Evolutionary conservation across 2,888 invertebrate genomes (phyloP).

Genomic region (Pseudoips prasinana): DNA sequence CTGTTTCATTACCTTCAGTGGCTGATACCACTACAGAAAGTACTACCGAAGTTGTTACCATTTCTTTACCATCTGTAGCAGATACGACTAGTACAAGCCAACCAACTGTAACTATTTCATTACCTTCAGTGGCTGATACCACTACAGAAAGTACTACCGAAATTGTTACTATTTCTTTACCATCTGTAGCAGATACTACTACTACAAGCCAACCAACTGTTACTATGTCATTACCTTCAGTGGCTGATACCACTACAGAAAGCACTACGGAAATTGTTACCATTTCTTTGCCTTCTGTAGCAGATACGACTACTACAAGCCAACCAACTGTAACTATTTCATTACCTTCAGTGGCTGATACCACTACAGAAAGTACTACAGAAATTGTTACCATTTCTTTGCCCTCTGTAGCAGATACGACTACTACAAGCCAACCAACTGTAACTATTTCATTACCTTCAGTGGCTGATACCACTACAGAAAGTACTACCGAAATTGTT

Average conservation of each 20-base stretch:
- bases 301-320: neutral
- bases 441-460: slow-evolving; percentile 8
- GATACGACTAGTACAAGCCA: neutral
- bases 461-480: slow-evolving; percentile 1
- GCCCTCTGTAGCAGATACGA: neutral
- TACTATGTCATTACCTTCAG: neutral
- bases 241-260: neutral
- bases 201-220: neutral
- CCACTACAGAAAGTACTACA: slow-evolving; percentile 1
- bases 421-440: slow-evolving; percentile 3
- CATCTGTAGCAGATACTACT: neutral
- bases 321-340: neutral
- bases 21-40: slow-evolving; percentile 1
- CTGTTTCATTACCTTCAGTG: neutral
- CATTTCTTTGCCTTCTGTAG: neutral
- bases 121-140: slow-evolving; percentile 3
- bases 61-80: neutral
- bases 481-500: slow-evolving; percentile 1
- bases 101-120: slow-evolving; percentile 8
- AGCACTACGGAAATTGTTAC: neutral
- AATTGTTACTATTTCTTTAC: neutral
- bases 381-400: slow-evolving; percentile 4
- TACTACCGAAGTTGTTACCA: neutral
- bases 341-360: neutral
- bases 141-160: slow-evolving; percentile 4